Evolutionary conservation across 1,140 invertebrate genomes (phyloP).

Genomic region (Camponotus pennsylvanicus): DNA sequence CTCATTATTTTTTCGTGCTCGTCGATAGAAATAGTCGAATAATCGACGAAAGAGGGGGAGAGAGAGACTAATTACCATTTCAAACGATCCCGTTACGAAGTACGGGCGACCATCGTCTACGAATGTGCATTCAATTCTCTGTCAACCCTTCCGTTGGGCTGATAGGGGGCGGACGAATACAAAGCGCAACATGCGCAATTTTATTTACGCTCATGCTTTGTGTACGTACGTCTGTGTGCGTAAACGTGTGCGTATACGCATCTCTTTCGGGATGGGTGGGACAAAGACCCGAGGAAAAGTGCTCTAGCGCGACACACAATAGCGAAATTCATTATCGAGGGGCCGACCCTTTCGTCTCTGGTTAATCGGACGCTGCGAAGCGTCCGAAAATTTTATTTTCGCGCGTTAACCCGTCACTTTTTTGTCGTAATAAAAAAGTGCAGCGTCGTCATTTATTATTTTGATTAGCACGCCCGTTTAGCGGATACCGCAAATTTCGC

Average conservation of each 20-base stretch:
- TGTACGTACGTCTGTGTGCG: background rate
- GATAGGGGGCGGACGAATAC: constrained; percentile 31
- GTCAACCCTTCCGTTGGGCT: constrained; percentile 49
- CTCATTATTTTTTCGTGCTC: background rate
- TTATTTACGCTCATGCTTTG: constrained; percentile 29
- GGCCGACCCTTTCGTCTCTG: background rate
- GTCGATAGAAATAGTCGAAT: background rate
- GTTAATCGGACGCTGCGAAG: background rate
- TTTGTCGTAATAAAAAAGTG: constrained; percentile 2
- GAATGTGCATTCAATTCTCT: constrained; percentile 47
- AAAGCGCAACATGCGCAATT: constrained; percentile 59
- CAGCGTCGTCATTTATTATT: no score
- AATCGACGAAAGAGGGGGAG: constrained; percentile 17
- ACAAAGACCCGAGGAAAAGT: constrained; percentile 52
- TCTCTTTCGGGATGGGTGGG: constrained; percentile 26
- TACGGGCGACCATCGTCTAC: constrained; percentile 35
- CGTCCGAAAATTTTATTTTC: constrained; percentile 20
- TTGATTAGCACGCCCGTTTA: background rate
- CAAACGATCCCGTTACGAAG: constrained; percentile 56
- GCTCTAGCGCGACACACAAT: constrained; percentile 31
- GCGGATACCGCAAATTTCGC: background rate
- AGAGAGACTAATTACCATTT: constrained; percentile 52
- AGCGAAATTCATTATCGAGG: constrained; percentile 48
- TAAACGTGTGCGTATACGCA: background rate
- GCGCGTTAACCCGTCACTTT: background rate